phyloP scores from a whole-genome alignment of 2,113 vertebrate genomes.

The Marmota monax region DNA sequence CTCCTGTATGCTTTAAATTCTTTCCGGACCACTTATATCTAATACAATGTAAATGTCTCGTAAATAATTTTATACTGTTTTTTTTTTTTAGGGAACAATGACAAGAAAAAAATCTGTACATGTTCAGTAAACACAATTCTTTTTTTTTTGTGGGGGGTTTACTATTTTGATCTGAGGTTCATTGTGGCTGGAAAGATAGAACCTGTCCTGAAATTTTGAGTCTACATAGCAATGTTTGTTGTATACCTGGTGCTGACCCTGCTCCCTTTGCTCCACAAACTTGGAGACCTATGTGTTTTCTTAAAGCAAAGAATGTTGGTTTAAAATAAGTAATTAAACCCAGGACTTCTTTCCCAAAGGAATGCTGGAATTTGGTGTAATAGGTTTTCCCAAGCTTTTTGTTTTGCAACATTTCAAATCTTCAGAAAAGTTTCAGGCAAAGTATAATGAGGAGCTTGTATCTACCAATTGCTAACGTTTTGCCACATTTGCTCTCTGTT shows the following conservation, averaged over 20 bases:
- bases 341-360: neutral
- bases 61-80: too few relatives aligned
- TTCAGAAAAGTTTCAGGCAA: neutral
- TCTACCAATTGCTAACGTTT: slow-evolving; percentile 32
- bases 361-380: slow-evolving; percentile 27
- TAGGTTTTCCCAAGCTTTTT: neutral
- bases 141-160: neutral
- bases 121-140: neutral
- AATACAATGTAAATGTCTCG: neutral
- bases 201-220: neutral
- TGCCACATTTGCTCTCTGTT: neutral
- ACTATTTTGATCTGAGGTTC: neutral
- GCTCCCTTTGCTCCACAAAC: neutral
- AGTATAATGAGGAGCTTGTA: neutral
- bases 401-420: slow-evolving; percentile 32
- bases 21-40: too few relatives aligned
- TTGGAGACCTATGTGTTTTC: neutral
- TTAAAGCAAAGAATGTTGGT: slow-evolving; percentile 17
- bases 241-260: neutral
- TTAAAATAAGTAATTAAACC: neutral
- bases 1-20: neutral
- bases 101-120: neutral
- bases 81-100: neutral
- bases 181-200: neutral
- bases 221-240: neutral